A percentile compares a stretch with the other conserved stretches of the same genome.
Evolutionary conservation across 1,140 invertebrate species (phyloP).

Genomic region (Solen grandis): DNA sequence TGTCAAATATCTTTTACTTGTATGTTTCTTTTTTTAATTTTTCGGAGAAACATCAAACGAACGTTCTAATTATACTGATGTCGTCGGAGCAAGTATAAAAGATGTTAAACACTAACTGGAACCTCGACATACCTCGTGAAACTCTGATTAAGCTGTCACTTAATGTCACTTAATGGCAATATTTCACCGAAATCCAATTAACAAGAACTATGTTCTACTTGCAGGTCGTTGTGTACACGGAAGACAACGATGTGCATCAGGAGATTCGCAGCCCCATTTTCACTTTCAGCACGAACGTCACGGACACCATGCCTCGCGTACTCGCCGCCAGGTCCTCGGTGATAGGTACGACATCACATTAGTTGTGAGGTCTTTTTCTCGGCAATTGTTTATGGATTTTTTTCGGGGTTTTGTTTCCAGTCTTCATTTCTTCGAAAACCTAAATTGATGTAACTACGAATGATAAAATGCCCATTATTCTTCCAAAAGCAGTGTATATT

Average conservation of each 20-base stretch:
- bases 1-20: too few species aligned
- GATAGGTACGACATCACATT: slow-evolving; percentile 4
- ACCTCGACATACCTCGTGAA: too few species aligned
- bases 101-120: too few species aligned
- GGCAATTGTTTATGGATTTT: background rate
- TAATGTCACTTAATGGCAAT: too few species aligned
- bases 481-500: background rate
- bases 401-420: background rate
- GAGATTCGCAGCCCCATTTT: background rate
- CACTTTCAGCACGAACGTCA: slow-evolving; percentile 16
- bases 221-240: background rate
- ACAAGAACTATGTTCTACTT: too few species aligned
- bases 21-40: too few species aligned
- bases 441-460: background rate
- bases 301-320: slow-evolving; percentile 15
- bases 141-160: too few species aligned
- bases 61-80: too few species aligned
- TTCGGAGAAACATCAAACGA: too few species aligned
- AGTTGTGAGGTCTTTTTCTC: background rate
- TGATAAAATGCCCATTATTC: background rate
- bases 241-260: slow-evolving; percentile 4
- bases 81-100: too few species aligned
- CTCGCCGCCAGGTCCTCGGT: background rate
- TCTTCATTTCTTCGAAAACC: background rate
- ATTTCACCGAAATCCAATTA: too few species aligned